phyloP scores from a whole-genome alignment of 2,113 vertebrate species.

The Lanius collurio region DNA sequence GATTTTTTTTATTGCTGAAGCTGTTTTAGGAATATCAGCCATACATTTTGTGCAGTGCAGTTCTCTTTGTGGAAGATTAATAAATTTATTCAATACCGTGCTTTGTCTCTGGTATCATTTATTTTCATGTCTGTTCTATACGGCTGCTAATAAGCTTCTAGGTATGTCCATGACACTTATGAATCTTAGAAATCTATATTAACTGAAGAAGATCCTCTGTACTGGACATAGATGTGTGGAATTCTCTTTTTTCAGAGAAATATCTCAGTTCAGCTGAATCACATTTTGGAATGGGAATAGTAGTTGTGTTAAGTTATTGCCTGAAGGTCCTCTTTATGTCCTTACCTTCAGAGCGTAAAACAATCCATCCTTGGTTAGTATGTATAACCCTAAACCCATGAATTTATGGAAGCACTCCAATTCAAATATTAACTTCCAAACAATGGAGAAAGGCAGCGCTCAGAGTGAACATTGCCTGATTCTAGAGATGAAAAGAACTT shows the following conservation, averaged over 20 bases:
- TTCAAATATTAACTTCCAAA: not conserved
- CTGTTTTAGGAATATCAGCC: not conserved
- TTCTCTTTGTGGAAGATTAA: not conserved
- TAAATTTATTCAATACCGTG: not conserved
- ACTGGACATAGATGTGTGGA: not conserved
- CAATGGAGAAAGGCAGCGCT: not conserved
- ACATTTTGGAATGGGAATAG: not conserved
- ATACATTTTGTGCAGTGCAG: accelerated
- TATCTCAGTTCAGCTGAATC: not conserved
- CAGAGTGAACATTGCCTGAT: not conserved
- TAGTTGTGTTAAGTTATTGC: not conserved
- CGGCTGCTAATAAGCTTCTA: not conserved
- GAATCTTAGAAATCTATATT: not conserved
- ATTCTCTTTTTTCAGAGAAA: not conserved
- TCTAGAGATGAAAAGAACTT: not conserved
- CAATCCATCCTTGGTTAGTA: not conserved
- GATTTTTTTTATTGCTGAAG: not conserved
- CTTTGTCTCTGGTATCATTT: not conserved
- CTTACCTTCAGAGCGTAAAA: not conserved
- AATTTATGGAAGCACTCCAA: not conserved
- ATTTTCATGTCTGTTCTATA: not conserved
- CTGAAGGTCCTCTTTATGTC: not conserved
- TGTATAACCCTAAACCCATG: not conserved
- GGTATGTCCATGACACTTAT: not conserved
- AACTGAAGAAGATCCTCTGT: not conserved